Evolutionary conservation across 2,888 invertebrate genomes (phyloP), one percentile per base, ranked within the genome.

Genomic region (Zygogramma bicolorata): DNA sequence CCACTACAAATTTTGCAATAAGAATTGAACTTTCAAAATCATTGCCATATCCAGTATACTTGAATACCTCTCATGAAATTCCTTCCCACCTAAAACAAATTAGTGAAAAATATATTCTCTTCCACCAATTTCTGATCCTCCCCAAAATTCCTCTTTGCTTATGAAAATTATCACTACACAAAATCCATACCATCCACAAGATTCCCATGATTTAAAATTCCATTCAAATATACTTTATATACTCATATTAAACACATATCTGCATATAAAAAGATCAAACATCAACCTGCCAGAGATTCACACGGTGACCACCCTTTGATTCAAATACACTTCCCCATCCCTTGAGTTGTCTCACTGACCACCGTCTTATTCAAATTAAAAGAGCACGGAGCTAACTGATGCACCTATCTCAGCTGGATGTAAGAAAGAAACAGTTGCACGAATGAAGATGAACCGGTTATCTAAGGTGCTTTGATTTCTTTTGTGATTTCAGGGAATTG

Each of bases 231-330:
- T 74, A 61, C 73, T 75, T 74, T 79, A 73, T 70, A 79, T 77
- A 75, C 75, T 67, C 65, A 81, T 78, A 81, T 79, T 75, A 78
- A 79, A 78, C 27, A 27, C 71, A 61, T 42, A 60, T 84, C 80
- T 82, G 79, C 85, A 85, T 85, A 84, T 84, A 80, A 85, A 85
- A 84, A 83, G 82, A 77, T 79, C 77, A 81, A 77, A 78, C 79
- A 83, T 83, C 85, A 86, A 87, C 86, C 86, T 86, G 87, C 80
- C 71, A 58, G 65, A 76, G 77, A 81, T 85, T 85, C 85, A 84
- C 86, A 85, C 85, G 85, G 78, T 75, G 78, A 77, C 81, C 82
- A 81, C 83, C 83, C 80, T 79, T 46, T 10, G 20, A 8, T 20
- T 46, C 46, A 79, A 76, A 78, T 49, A 46, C 74, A 83, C 82